Percentiles rank a stretch among this genome's conserved stretches.
These are phyloP conservation scores for Acronicta leporina DNA, from an alignment of 2,888 invertebrate genomes.

Conservation along the genomic window DNA sequence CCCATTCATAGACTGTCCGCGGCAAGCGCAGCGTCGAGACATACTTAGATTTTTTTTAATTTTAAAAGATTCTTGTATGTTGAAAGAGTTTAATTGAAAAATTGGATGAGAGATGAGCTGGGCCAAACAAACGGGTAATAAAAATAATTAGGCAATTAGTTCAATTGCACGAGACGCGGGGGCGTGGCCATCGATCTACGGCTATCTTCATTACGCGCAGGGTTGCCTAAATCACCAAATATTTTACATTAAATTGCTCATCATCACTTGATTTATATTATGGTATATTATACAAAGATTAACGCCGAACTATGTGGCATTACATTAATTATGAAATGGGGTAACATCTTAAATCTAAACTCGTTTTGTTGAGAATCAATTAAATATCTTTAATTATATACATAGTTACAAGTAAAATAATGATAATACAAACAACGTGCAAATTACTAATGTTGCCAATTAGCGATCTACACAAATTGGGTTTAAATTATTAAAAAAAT, in stretches of 20 bases:
- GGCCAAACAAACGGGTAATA: conserved; percentile 84
- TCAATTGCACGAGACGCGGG: conserved; percentile 72
- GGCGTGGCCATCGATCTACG: conserved; percentile 74
- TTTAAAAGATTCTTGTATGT: conserved; percentile 36
- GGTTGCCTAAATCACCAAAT: conserved; percentile 47
- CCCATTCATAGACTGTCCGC: too few relatives aligned
- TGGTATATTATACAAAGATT: too few relatives aligned
- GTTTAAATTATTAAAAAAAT: background rate
- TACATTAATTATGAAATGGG: conserved; percentile 5
- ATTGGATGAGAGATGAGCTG: conserved; percentile 73
- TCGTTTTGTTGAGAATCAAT: too few relatives aligned
- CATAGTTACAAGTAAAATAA: too few relatives aligned
- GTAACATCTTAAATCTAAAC: too few relatives aligned
- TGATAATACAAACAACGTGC: background rate
- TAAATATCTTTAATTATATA: too few relatives aligned
- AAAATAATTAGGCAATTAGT: conserved; percentile 87
- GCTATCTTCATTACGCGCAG: conserved; percentile 70
- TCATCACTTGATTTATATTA: too few relatives aligned
- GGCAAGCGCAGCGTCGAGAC: background rate
- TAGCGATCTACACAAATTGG: conserved; percentile 21
- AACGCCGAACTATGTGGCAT: background rate
- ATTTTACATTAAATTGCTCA: background rate
- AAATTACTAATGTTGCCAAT: conserved; percentile 6
- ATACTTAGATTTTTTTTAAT: conserved; percentile 31
- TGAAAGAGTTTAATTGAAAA: conserved; percentile 70